phyloP scores from a whole-genome alignment of 1,140 invertebrate species.

The Pomacea maculata region DNA sequence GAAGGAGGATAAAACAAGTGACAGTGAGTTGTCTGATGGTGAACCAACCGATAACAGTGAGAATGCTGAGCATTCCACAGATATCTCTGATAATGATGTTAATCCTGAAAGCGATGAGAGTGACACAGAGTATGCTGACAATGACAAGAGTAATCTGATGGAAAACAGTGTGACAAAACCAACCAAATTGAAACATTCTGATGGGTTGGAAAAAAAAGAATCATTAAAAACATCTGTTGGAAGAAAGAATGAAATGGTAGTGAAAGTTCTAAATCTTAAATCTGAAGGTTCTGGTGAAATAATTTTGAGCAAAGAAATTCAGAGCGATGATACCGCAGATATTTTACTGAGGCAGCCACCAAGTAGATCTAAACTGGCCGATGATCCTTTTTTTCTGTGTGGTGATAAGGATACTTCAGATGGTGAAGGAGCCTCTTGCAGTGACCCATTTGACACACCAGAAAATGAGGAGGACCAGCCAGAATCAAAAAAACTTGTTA shows the following conservation, averaged over 20 bases:
- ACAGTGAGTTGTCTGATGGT: neutral
- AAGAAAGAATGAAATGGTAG: neutral
- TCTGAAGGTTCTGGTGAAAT: neutral
- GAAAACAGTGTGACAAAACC: neutral
- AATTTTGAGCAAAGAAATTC: neutral
- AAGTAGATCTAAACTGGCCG: neutral
- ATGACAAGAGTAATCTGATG: neutral
- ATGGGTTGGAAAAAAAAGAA: neutral
- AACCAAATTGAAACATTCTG: too few relatives aligned
- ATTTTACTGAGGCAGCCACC: neutral
- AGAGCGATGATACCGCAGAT: neutral
- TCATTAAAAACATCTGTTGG: neutral
- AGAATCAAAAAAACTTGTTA: neutral
- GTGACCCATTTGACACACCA: neutral
- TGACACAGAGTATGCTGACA: neutral
- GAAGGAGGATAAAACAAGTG: slow-evolving; percentile 7
- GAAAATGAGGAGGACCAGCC: neutral
- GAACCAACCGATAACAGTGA: neutral
- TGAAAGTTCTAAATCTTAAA: neutral
- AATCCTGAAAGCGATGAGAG: neutral
- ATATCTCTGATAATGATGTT: slow-evolving; percentile 2
- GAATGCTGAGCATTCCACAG: neutral
- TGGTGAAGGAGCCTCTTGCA: neutral
- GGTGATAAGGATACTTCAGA: neutral
- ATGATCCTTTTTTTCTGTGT: neutral